Conservation (phyloP, 2,797 vertebrate species). For the Mareca penelope region DNA sequence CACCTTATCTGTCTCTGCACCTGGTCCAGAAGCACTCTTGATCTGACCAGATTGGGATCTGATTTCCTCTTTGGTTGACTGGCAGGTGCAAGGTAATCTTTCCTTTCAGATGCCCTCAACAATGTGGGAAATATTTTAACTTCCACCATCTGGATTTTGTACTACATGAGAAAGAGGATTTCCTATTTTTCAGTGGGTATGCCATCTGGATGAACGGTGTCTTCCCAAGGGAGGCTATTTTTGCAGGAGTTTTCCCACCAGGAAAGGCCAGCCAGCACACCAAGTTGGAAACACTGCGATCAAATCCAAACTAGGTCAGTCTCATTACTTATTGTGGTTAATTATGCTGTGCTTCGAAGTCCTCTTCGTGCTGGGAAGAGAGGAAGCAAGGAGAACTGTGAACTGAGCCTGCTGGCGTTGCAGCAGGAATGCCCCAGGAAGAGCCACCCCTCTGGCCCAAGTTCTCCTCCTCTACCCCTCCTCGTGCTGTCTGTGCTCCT, state of each 20-base stretch:
- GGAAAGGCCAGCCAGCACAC: background rate
- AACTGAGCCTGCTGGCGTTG: background rate
- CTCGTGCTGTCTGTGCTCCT: background rate
- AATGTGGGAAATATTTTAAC: background rate
- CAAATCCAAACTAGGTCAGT: background rate
- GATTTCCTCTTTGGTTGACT: background rate
- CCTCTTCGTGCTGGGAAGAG: background rate
- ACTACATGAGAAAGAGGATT: constrained; percentile 18
- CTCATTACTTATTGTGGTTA: background rate
- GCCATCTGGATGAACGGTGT: constrained; percentile 26
- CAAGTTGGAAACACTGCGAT: background rate
- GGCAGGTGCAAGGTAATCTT: background rate
- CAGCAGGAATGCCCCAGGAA: background rate
- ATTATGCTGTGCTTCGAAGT: background rate
- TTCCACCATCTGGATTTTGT: constrained; percentile 52
- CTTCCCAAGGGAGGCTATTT: constrained; percentile 36
- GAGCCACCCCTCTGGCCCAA: background rate
- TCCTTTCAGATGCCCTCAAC: background rate
- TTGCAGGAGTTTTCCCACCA: background rate
- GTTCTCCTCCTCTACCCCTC: background rate
- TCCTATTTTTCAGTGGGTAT: constrained; percentile 44
- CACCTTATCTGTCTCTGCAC: background rate
- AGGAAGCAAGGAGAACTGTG: background rate
- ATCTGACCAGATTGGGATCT: background rate
- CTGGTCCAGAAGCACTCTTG: background rate